Evolutionary conservation across 1,140 invertebrate species (phyloP), one percentile per base, ranked within the genome.

Genomic region (Drosophila willistoni): DNA sequence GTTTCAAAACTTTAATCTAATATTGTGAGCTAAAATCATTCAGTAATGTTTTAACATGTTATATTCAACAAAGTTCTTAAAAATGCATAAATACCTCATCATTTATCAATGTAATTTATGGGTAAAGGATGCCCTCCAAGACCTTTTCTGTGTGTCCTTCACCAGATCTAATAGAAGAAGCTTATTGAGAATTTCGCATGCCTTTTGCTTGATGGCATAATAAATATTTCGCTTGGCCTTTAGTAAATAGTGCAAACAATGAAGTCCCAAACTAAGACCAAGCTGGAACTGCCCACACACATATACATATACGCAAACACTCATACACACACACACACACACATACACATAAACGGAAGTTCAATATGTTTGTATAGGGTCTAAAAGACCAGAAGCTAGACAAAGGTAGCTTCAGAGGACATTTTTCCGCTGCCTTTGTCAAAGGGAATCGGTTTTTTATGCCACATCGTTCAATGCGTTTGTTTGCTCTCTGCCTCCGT

Each of bases 121-220:
- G 59, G 57, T 60, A 77, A 81, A 75, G 74, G 68, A 86, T 86
- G 78, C 70, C 66, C 44, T 39, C 22, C 47, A 39, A 6, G 42
- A 39, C 54, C 67, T 76, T 80, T 60, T 60, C 41, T 56, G 61
- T 60, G 33, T 60, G 29, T 69, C 39, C n/a, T 44, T 54, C 19
- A 57, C 47, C 13, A 67, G 63, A 39, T 17, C 9, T 22, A 51
- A 51, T 17, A 51, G 17, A 22, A 62, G 74, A 41, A 47, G 64
- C 69, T 68, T 66, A 42, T 80, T 69, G 79, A 83, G 79, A 67
- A 65, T 65, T 69, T 39, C 62, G 67, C 56, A 51, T 64, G 76
- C 61, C 80, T 77, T 89, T 80, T 89, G 77, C 86, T 79, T 83
- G 84, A 87, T 87, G 84, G 84, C 84, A 87, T 89, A 87, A 87